Evolutionary conservation across 2,888 invertebrate species (phyloP).

Genomic region (Noctua janthe): DNA sequence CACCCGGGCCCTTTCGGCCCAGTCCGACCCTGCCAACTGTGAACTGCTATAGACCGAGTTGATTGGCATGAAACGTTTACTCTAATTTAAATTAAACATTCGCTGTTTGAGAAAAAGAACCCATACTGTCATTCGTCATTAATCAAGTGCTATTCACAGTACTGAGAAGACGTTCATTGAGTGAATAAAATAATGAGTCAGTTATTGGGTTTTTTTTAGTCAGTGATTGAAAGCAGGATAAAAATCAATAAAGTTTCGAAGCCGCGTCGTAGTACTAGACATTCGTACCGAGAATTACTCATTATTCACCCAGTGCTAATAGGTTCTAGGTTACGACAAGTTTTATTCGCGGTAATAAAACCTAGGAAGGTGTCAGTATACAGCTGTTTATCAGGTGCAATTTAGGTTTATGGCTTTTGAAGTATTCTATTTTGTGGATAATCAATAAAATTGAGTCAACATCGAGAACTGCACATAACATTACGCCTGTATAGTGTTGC

Average conservation of each 20-base stretch:
- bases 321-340: slow-evolving; percentile 1
- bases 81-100: neutral
- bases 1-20: too few species aligned
- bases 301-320: neutral
- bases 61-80: neutral
- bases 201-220: neutral
- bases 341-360: slow-evolving; percentile 12
- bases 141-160: neutral
- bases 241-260: neutral
- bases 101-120: neutral
- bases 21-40: too few species aligned
- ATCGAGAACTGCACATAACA: neutral
- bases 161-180: neutral
- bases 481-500: neutral
- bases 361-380: neutral
- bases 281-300: slow-evolving; percentile 9
- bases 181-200: neutral
- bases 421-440: neutral
- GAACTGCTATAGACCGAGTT: neutral
- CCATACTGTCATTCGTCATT: neutral
- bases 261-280: neutral
- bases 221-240: neutral
- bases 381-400: neutral
- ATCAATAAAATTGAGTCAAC: neutral
- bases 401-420: neutral